Conservation (phyloP, 2,113 vertebrate species). For the Melanerpes formicivorus region DNA sequence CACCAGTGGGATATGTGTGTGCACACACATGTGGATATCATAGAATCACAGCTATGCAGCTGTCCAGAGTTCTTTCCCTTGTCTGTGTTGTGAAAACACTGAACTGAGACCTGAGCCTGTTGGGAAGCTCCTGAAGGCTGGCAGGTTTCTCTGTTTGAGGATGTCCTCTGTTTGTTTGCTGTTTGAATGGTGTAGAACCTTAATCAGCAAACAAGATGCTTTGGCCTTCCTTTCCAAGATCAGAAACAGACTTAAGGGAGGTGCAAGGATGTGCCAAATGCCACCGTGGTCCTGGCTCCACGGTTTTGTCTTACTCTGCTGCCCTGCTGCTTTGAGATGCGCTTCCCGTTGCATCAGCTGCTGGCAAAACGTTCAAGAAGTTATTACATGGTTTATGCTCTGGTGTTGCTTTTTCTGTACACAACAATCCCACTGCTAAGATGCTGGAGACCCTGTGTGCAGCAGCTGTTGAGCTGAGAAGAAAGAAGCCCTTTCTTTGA, state of each 20-base stretch:
- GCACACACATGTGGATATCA: background rate
- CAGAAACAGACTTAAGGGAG: background rate
- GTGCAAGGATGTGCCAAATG: conserved; percentile 8
- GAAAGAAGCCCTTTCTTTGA: conserved; percentile 2
- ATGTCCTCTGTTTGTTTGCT: background rate
- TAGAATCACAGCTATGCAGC: background rate
- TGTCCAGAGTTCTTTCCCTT: background rate
- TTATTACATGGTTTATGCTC: background rate
- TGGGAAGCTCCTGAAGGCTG: background rate
- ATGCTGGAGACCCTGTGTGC: conserved; percentile 3
- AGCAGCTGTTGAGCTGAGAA: conserved; percentile 39
- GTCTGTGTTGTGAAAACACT: background rate
- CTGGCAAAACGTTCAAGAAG: conserved; percentile 14
- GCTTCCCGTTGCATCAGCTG: conserved; percentile 18
- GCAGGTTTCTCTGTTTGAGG: conserved; percentile 13
- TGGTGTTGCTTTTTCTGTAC: background rate
- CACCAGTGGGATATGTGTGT: background rate
- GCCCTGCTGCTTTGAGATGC: conserved; percentile 19
- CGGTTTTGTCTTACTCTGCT: background rate
- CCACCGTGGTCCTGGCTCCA: background rate
- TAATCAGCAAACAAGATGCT: conserved; percentile 49
- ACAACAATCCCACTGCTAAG: background rate
- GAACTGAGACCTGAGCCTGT: conserved; percentile 7
- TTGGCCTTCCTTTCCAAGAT: background rate
- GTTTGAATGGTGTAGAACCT: background rate